A percentile compares a stretch with the other conserved stretches of the same genome.
Conservation (phyloP, 2,113 vertebrate species). For the Pseudonaja textilis region DNA sequence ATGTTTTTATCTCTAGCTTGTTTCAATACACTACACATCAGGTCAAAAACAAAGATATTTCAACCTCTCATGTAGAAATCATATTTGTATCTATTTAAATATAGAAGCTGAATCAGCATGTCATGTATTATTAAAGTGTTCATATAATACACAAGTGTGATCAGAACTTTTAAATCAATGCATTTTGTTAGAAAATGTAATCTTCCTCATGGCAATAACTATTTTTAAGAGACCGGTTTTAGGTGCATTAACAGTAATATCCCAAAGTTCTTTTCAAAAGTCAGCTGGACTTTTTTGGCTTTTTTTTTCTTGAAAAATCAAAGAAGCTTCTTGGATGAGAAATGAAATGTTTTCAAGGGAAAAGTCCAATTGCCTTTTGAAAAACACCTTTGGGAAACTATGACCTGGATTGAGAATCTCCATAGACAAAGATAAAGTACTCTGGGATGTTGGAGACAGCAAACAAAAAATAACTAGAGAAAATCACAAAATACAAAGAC, state of each 20-base stretch:
- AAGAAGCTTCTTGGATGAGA: too few relatives aligned
- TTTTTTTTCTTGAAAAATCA: too few relatives aligned
- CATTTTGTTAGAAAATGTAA: not conserved
- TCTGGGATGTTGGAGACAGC: not conserved
- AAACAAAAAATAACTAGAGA: not conserved
- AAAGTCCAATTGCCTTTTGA: not conserved
- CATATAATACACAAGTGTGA: not conserved
- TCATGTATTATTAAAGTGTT: not conserved
- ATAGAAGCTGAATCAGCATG: not conserved
- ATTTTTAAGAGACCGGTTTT: not conserved
- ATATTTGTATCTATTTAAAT: not conserved
- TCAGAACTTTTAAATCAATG: not conserved
- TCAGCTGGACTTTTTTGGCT: too few relatives aligned
- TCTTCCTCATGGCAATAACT: not conserved
- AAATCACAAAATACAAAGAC: not conserved
- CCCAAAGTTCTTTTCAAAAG: too few relatives aligned
- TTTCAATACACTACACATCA: not conserved
- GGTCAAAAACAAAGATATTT: not conserved
- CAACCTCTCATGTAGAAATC: not conserved
- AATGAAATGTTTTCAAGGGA: too few relatives aligned
- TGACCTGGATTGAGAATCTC: not conserved
- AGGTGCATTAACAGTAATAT: not conserved
- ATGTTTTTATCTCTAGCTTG: not conserved
- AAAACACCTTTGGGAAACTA: not conserved
- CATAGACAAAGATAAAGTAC: not conserved